Evolutionary conservation across 92 coral and sea anemone genomes (phyloP).

Genomic region (Nematostella vectensis): DNA sequence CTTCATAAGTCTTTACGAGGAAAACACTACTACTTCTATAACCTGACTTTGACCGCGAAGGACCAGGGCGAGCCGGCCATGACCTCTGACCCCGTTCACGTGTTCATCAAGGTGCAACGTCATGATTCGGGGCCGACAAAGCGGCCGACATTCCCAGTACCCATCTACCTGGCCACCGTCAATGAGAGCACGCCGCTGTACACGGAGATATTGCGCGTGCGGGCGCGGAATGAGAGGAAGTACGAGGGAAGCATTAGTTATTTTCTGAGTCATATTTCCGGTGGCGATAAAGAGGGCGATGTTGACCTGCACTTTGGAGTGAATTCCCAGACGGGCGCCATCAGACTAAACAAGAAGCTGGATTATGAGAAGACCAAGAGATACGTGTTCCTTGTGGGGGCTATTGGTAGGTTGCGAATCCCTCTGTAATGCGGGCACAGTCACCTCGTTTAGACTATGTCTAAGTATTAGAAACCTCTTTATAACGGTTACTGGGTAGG

Average conservation of each 20-base stretch:
- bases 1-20: conserved; percentile 30
- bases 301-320: conserved; percentile 38
- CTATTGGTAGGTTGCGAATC: conserved; percentile 42
- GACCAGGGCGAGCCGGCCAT: conserved; percentile 45
- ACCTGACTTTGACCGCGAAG: conserved; percentile 43
- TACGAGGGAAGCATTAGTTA: conserved; percentile 21
- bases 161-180: conserved; percentile 39
- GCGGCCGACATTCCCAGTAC: conserved; percentile 22
- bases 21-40: conserved; percentile 25
- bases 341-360: conserved; percentile 36
- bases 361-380: conserved; percentile 38
- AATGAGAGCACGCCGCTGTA: conserved; percentile 44
- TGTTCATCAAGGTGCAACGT: conserved; percentile 35
- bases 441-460: neutral
- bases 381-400: conserved; percentile 46
- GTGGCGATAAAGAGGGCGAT: conserved; percentile 27
- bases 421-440: neutral
- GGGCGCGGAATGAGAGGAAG: conserved; percentile 27
- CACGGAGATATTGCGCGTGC: conserved; percentile 37
- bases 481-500: too few relatives aligned
- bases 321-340: conserved; percentile 40
- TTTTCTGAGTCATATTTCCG: conserved; percentile 22
- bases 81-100: conserved; percentile 37
- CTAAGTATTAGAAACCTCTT: too few relatives aligned
- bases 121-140: conserved; percentile 9